A percentile compares a stretch with the other conserved stretches of the same genome.
These are phyloP conservation scores for Pseudochirops cupreus DNA, from an alignment of 2,797 vertebrate genomes.

Conservation along the genomic window DNA sequence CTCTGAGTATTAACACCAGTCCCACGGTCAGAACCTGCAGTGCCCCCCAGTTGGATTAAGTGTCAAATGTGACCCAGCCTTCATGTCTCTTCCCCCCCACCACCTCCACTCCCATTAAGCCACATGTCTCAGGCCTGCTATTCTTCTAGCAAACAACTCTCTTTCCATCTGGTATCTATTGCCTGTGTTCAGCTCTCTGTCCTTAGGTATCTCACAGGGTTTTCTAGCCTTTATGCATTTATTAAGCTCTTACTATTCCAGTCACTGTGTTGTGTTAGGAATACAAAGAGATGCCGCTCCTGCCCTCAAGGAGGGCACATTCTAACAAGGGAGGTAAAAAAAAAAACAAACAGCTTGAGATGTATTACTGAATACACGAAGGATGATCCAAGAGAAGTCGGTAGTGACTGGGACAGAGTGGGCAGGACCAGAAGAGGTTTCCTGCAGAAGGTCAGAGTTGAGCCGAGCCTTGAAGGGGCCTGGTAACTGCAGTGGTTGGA, in stretches of 20 bases:
- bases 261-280: neutral
- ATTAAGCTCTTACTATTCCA: neutral
- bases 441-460: neutral
- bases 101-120: neutral
- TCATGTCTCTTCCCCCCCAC: neutral
- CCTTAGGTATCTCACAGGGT: neutral
- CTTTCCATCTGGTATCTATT: neutral
- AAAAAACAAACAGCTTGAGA: neutral
- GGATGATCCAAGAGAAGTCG: neutral
- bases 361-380: neutral
- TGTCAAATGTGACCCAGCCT: neutral
- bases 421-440: neutral
- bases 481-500: neutral
- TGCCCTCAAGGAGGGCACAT: too few species aligned
- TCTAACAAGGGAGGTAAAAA: neutral
- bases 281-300: neutral
- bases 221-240: neutral
- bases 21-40: neutral
- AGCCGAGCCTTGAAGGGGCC: neutral
- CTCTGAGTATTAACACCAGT: neutral
- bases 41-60: neutral
- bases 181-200: neutral
- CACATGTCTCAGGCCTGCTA: neutral
- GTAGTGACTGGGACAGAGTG: neutral
- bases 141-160: neutral